These are phyloP conservation scores for Beaufortia kweichowensis DNA, from an alignment of 2,113 vertebrate genomes.

Conservation along the genomic window DNA sequence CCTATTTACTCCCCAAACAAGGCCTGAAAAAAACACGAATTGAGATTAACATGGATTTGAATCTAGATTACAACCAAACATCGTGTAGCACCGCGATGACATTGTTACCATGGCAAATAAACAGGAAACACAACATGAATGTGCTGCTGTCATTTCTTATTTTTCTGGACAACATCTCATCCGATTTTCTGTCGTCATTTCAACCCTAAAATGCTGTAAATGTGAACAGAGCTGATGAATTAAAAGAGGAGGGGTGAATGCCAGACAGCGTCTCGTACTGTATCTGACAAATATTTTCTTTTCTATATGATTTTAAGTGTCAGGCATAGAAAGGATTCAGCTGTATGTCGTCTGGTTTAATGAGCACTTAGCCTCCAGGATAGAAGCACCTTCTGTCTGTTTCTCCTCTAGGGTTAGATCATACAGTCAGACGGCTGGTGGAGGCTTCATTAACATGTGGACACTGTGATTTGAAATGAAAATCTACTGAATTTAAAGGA, in stretches of 20 bases:
- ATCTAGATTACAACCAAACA: neutral
- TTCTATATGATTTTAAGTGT: slow-evolving; percentile 54
- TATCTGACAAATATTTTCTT: slow-evolving; percentile 36
- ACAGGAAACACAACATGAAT: neutral
- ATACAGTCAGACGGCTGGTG: slow-evolving; percentile 25
- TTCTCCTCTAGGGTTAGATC: slow-evolving; percentile 40
- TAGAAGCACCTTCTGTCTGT: slow-evolving; percentile 57
- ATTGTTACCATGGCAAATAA: neutral
- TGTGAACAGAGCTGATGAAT: neutral
- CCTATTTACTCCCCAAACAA: slow-evolving; percentile 31
- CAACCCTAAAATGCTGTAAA: neutral
- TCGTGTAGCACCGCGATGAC: neutral
- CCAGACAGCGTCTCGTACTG: slow-evolving; percentile 55
- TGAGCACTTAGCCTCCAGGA: slow-evolving; percentile 68
- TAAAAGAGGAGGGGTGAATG: slow-evolving; percentile 13
- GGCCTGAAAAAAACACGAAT: neutral
- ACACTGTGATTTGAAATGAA: slow-evolving; percentile 18
- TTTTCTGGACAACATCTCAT: neutral
- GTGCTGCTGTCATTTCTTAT: neutral
- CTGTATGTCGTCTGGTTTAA: slow-evolving; percentile 71
- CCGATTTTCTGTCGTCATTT: slow-evolving; percentile 14
- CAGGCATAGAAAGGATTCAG: slow-evolving; percentile 66
- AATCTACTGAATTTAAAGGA: neutral
- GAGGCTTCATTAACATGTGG: slow-evolving; percentile 30
- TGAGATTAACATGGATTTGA: neutral